phyloP scores from a whole-genome alignment of 2,113 vertebrate species.

The Upupa epops region DNA sequence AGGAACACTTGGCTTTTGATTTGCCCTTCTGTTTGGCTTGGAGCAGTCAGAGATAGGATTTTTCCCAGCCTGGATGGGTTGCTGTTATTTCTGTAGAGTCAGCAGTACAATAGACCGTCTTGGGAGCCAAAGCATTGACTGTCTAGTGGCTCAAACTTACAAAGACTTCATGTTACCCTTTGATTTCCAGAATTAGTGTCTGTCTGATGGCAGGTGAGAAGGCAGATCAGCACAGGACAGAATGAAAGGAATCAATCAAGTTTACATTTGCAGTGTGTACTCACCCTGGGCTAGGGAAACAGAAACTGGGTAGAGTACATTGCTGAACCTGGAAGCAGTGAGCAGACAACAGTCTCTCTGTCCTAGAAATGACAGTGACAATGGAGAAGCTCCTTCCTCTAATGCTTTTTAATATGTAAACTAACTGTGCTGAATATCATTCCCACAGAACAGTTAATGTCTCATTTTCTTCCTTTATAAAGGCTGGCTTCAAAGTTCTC shows the following conservation, averaged over 20 bases:
- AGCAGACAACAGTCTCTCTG: not conserved
- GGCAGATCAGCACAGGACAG: not conserved
- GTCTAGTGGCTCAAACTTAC: conserved; percentile 19
- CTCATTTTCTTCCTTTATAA: not conserved
- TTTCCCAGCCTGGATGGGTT: conserved; percentile 50
- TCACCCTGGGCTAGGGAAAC: not conserved
- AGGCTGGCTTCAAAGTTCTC: not conserved
- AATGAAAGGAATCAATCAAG: not conserved
- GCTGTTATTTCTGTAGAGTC: conserved; percentile 56
- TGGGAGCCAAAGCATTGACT: conserved; percentile 37
- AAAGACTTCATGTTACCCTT: not conserved
- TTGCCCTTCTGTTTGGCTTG: conserved; percentile 44
- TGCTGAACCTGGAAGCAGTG: not conserved
- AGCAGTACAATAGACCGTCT: conserved; percentile 46
- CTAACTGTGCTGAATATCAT: not conserved
- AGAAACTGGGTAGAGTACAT: not conserved
- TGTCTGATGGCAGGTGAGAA: conserved; percentile 37
- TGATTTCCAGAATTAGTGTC: conserved; percentile 2
- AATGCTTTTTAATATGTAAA: not conserved
- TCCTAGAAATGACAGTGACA: not conserved
- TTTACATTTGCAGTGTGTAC: not conserved
- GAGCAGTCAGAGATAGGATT: conserved; percentile 33
- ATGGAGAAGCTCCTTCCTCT: not conserved
- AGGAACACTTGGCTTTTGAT: conserved; percentile 2
- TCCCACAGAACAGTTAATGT: not conserved